Evolutionary conservation across 2,888 invertebrate species (phyloP), one percentile per base, ranked within the genome.

Genomic region (Criorhina ranunculi): DNA sequence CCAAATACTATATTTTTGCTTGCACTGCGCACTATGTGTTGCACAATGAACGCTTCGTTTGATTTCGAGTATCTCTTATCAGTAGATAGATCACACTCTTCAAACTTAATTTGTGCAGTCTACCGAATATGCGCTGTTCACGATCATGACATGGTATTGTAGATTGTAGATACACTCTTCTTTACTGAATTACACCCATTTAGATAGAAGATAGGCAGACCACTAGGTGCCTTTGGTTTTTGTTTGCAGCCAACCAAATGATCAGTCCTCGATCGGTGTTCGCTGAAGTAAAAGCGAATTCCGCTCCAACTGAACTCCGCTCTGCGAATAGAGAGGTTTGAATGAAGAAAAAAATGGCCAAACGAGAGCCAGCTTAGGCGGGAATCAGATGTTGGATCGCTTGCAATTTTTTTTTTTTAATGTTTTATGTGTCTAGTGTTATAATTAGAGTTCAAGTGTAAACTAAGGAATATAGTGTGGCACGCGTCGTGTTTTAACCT

Each of bases 181-280:
- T 17, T 24, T 24, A n/a, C 24, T 24, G 4, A 24, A 17, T 29
- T 17, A 31, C 42, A 31, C 15, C 31, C 29, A 42, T 37, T 53
- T 53, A 9, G 29, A 53, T 29, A n/a, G 7, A n/a, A 69, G 40
- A 37, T 19, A 49, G 53, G n/a, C n/a, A n/a, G n/a, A 70, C 62
- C 37, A 40, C 31, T 62, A 42, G 51, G 49, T 67, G 77, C 59
- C 33, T 62, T 60, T 60, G 57, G 33, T 17, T 59, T 44, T 57
- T 19, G 35, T 55, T 40, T 31, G 55, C 44, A 31, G 35, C 24
- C 29, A 42, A n/a, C 64, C 19, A 51, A 62, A 9, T 42, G 55
- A 64, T 46, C 57, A 83, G 82, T 83, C 72, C 46, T 44, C 72
- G 78, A 72, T 83, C 78, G 33, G 67, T 49, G 44, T 42, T 49